These are phyloP conservation scores for Euproctis similis DNA, from an alignment of 2,888 invertebrate genomes.

Conservation along the genomic window DNA sequence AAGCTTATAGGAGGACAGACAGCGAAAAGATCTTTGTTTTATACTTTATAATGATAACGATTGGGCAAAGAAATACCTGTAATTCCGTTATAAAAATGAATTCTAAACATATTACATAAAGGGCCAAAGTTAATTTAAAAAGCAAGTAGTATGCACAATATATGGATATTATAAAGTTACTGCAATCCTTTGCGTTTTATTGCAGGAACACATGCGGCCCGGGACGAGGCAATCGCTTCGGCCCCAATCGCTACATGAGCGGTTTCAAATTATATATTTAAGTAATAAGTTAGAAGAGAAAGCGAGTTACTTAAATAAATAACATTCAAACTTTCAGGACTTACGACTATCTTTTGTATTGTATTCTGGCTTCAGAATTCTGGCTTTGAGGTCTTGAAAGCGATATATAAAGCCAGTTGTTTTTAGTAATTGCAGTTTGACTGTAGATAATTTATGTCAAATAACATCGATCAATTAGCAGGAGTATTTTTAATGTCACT, in stretches of 20 bases:
- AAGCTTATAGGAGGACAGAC: too few species aligned
- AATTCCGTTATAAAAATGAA: too few species aligned
- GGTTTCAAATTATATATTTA: slow-evolving; percentile 31
- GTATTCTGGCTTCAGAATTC: neutral
- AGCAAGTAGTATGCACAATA: slow-evolving; percentile 15
- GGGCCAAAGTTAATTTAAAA: too few species aligned
- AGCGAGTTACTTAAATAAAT: slow-evolving; percentile 6
- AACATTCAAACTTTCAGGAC: neutral
- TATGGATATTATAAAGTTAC: slow-evolving; percentile 20
- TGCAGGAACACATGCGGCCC: slow-evolving; percentile 26
- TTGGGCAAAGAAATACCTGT: too few species aligned
- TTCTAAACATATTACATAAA: too few species aligned
- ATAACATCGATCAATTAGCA: too few species aligned
- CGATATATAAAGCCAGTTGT: neutral
- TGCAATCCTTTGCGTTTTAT: slow-evolving; percentile 26
- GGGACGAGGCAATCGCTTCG: slow-evolving; percentile 28
- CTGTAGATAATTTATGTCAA: too few species aligned
- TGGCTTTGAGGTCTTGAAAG: too few species aligned
- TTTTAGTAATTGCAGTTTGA: slow-evolving; percentile 1
- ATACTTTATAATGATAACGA: too few species aligned
- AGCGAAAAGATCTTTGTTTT: too few species aligned
- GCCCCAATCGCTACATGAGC: slow-evolving; percentile 28
- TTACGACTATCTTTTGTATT: neutral
- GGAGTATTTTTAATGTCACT: too few species aligned
- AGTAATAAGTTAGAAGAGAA: slow-evolving; percentile 6